A percentile compares a stretch with the other conserved stretches of the same genome.
Conservation (phyloP, 2,797 vertebrate genomes). For the Anas georgica region DNA sequence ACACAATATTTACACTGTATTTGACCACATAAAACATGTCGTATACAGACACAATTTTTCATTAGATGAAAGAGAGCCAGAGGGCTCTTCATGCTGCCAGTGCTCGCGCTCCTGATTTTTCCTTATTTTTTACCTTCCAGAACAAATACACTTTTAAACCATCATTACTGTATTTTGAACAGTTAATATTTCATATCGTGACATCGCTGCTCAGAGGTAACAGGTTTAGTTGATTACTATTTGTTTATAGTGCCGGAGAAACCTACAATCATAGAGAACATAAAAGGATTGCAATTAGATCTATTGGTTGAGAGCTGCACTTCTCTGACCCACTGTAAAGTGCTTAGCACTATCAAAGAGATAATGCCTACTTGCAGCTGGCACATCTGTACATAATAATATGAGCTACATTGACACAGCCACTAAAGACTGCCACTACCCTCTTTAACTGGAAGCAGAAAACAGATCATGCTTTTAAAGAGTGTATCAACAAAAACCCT, state of each 20-base stretch:
- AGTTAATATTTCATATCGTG: conserved; percentile 85
- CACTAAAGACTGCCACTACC: conserved; percentile 79
- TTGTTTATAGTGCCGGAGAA: conserved; percentile 89
- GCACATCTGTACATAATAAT: conserved; percentile 83
- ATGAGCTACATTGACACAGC: conserved; percentile 78
- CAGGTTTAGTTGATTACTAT: conserved; percentile 89
- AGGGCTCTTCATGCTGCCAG: conserved; percentile 71
- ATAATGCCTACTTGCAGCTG: conserved; percentile 83
- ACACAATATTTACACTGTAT: conserved; percentile 80
- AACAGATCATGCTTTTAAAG: conserved; percentile 81
- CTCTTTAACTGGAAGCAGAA: conserved; percentile 78
- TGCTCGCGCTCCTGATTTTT: conserved; percentile 67
- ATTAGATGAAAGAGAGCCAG: conserved; percentile 77
- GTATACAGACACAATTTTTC: conserved; percentile 77
- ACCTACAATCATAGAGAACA: conserved; percentile 91
- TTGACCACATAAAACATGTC: conserved; percentile 81
- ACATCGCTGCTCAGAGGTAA: conserved; percentile 84
- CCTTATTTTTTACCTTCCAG: conserved; percentile 78
- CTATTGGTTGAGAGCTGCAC: conserved; percentile 89
- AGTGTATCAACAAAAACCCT: conserved; percentile 72
- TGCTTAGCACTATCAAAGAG: conserved; percentile 87
- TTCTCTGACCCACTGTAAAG: conserved; percentile 86
- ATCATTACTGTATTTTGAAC: conserved; percentile 83
- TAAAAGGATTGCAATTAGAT: conserved; percentile 92
- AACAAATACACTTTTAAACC: conserved; percentile 80